Base-by-base conservation (phyloP, 2,113 vertebrate species). In the Pterophyllum scalare region DNA sequence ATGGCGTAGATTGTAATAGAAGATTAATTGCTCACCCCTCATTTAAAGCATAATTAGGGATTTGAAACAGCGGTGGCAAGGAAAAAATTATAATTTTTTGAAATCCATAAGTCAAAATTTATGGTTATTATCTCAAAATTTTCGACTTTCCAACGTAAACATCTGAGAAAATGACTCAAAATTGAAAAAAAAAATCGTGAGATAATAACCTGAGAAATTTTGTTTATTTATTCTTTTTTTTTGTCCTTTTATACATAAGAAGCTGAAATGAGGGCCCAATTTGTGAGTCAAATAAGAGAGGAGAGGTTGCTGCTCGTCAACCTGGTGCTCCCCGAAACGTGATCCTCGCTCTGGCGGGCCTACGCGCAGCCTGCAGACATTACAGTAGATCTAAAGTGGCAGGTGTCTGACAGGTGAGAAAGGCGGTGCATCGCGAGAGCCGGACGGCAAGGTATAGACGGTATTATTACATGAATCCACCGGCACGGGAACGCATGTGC, bases 381-480 rank as follows among this genome's bases (percentile, higher is more conserved):
- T 86, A 87, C 81, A 80, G 89, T 74, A 82, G 82, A 20, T 24
- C 12, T 12, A 11, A 31, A 78, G 24, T 20, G 59, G 59, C 74
- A 75, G 77, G 59, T 83, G 60, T 78, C 9, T 72, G 87, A 82
- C 85, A 33, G 90, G 81, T 65, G 59, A 81, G 67, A 46, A 60
- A 52, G 40, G 67, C 22, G 86, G 72, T 7, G 54, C 83, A 4
- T 46, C 17, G 1, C 35, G 85, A 85, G 15, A 74, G 28, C 64
- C 40, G 28, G 35, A 19, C 59, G 7, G 14, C 20, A 14, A 38
- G 28, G 20, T 5, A 7, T 4, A 22, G 13, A 11, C 22, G 1
- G 72, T n/a, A 54, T 70, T 58, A 62, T 52, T 87, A 58, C 65
- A 77, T 24, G 59, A 85, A 75, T 20, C 57, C 13, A 1, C 49